A percentile compares a stretch with the other conserved stretches of the same genome.
phyloP scores from a whole-genome alignment of 2,888 invertebrate species.

The Prosapia bicincta region DNA sequence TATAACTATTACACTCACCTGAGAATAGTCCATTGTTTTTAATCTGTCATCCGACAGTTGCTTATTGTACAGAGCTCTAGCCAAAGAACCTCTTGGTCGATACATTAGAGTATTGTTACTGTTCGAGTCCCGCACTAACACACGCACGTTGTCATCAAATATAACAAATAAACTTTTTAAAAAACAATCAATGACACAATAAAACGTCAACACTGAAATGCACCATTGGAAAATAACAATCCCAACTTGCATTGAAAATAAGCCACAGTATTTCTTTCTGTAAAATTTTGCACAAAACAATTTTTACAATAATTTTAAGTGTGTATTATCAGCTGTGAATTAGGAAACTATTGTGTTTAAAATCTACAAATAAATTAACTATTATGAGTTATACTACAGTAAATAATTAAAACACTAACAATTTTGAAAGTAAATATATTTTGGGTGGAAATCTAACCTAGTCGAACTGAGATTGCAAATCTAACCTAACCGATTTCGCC shows the following conservation, averaged over 20 bases:
- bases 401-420: no score
- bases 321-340: no score
- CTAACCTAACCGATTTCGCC: no score
- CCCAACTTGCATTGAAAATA: neutral
- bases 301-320: no score
- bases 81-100: slow-evolving; percentile 66
- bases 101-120: slow-evolving; percentile 44
- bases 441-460: no score
- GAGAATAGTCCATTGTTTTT: slow-evolving; percentile 61
- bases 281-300: neutral
- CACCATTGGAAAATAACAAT: neutral
- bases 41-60: slow-evolving; percentile 66
- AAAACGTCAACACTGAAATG: neutral
- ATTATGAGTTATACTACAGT: no score
- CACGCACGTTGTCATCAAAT: neutral
- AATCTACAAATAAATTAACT: no score
- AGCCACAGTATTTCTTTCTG: no score
- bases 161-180: neutral
- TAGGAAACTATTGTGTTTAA: no score
- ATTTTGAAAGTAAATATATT: no score
- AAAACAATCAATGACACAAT: neutral
- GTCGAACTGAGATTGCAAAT: no score
- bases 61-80: slow-evolving; percentile 68
- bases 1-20: no score
- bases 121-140: neutral